These are phyloP conservation scores for Stegodyphus mimosarum DNA, from an alignment of 1,140 invertebrate species.

Conservation along the genomic window DNA sequence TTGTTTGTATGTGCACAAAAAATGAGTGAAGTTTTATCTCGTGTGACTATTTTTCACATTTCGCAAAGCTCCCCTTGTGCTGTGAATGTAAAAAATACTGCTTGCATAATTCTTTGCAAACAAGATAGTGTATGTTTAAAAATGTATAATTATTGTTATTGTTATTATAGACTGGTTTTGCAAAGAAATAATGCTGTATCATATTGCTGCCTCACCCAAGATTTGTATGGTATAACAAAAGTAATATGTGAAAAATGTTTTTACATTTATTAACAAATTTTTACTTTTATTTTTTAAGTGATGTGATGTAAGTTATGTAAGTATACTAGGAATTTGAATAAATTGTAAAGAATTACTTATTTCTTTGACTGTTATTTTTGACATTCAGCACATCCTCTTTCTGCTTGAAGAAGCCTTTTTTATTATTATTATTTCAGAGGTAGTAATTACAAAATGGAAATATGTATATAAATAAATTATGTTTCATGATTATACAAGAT, in stretches of 20 bases:
- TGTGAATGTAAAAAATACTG: conserved; percentile 21
- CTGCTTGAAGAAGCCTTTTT: no score
- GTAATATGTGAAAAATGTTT: conserved; percentile 56
- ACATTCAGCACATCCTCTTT: no score
- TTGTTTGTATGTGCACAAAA: conserved; percentile 48
- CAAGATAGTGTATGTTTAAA: conserved; percentile 34
- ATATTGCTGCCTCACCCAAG: conserved; percentile 51
- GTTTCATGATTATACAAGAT: no score
- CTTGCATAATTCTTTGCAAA: conserved; percentile 37
- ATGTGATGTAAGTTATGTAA: conserved; percentile 62
- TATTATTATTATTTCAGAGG: no score
- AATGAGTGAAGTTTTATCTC: conserved; percentile 32
- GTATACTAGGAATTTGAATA: conserved; percentile 60
- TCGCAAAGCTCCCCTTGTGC: conserved; percentile 33
- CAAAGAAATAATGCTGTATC: conserved; percentile 46
- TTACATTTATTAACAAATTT: conserved; percentile 61
- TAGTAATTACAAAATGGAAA: no score
- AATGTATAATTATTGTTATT: conserved; percentile 40
- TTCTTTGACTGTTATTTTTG: not conserved
- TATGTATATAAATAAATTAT: no score
- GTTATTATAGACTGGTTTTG: conserved; percentile 22
- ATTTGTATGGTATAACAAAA: conserved; percentile 60
- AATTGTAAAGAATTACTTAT: conserved; percentile 61
- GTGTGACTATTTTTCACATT: conserved; percentile 46
- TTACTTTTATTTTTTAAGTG: conserved; percentile 62